phyloP scores from a whole-genome alignment of 2,888 invertebrate genomes.

The Uropetala carovei region DNA sequence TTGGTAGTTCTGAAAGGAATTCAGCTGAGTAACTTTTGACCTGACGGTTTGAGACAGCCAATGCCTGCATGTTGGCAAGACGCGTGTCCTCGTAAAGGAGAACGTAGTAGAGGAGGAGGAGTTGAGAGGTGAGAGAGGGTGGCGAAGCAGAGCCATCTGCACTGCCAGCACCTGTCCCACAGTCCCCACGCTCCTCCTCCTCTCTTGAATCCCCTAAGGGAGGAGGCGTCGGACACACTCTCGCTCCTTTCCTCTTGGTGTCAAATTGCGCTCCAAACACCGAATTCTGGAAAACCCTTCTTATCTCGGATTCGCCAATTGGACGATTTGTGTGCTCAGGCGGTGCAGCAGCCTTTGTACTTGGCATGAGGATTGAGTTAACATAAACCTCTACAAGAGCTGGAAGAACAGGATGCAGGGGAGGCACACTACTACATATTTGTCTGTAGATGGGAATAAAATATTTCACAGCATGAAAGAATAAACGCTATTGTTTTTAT shows the following conservation, averaged over 20 bases:
- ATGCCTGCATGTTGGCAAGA: slow-evolving; percentile 83
- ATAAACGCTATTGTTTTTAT: not conserved
- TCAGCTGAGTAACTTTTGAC: slow-evolving; percentile 91
- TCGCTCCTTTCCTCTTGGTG: slow-evolving; percentile 76
- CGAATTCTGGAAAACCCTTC: slow-evolving; percentile 88
- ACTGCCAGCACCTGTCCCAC: not conserved
- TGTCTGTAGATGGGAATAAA: slow-evolving; percentile 79
- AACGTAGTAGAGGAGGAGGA: slow-evolving; percentile 93
- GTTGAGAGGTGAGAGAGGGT: slow-evolving; percentile 88
- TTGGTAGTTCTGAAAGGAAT: slow-evolving; percentile 92
- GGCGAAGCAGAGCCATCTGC: slow-evolving; percentile 73
- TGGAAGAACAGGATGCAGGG: slow-evolving; percentile 94
- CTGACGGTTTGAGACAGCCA: slow-evolving; percentile 83
- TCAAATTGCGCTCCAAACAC: slow-evolving; percentile 86
- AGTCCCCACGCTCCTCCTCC: not conserved
- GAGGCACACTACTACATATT: slow-evolving; percentile 91
- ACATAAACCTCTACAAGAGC: slow-evolving; percentile 96
- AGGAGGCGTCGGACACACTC: not conserved
- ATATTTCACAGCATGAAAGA: not conserved
- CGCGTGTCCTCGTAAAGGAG: slow-evolving; percentile 94
- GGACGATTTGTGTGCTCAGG: slow-evolving; percentile 93
- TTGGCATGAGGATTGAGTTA: slow-evolving; percentile 88
- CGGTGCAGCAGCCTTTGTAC: slow-evolving; percentile 79
- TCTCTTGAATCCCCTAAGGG: not conserved
- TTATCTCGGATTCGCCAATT: slow-evolving; percentile 92